Percentiles rank a stretch among this genome's conserved stretches.
Evolutionary conservation across 1,140 invertebrate genomes (phyloP).

Genomic region (Triops longicaudatus): DNA sequence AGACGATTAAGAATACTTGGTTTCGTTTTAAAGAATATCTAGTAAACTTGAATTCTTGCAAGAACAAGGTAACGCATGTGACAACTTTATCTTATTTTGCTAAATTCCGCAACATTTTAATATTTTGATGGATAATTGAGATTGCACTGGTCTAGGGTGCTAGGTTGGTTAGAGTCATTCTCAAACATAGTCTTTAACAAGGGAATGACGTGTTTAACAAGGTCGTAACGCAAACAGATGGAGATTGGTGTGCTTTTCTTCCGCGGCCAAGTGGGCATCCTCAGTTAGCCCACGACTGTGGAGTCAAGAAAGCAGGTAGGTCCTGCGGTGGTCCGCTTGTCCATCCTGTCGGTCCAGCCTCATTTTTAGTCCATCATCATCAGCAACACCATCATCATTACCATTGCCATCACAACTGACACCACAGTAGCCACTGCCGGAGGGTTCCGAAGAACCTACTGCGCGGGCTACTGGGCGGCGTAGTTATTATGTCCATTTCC

Average conservation of each 20-base stretch:
- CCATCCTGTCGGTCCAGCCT: background rate
- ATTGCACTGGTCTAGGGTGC: too few species aligned
- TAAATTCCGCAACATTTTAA: too few species aligned
- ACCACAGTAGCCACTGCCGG: background rate
- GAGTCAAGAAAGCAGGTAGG: background rate
- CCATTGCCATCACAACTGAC: background rate
- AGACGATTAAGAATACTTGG: too few species aligned
- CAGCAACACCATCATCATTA: background rate
- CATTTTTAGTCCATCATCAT: background rate
- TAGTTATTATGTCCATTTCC: background rate
- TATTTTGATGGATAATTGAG: too few species aligned
- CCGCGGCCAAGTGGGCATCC: background rate
- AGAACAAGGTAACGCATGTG: too few species aligned
- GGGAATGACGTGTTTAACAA: slow-evolving; percentile 7
- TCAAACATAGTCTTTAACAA: background rate
- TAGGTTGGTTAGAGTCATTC: too few species aligned
- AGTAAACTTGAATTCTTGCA: too few species aligned
- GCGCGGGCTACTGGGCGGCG: background rate
- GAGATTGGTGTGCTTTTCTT: background rate
- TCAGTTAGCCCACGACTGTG: background rate
- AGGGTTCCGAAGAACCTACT: background rate
- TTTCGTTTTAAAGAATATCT: too few species aligned
- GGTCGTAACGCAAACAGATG: background rate
- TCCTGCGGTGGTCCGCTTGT: background rate
- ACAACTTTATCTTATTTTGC: too few species aligned